These are phyloP conservation scores for Anguilla pacifica DNA, from an alignment of 2,797 vertebrate species.

Conservation along the genomic window DNA sequence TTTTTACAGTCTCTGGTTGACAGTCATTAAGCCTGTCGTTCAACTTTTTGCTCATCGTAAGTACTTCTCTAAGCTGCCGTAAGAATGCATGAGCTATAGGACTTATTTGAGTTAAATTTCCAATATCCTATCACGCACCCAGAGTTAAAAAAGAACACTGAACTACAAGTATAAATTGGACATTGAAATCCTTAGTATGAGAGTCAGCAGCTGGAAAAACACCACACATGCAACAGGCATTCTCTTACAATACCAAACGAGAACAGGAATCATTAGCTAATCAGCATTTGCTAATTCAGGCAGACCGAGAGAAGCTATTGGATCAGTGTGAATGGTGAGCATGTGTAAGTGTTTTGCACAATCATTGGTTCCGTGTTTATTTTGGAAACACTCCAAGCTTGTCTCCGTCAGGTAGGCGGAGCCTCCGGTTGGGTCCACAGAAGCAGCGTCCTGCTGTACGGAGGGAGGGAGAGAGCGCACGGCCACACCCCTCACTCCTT, in stretches of 20 bases:
- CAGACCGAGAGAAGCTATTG: too few relatives aligned
- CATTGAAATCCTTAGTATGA: neutral
- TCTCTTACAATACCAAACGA: neutral
- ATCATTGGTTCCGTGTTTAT: neutral
- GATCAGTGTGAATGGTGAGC: too few relatives aligned
- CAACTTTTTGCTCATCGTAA: neutral
- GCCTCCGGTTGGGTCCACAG: neutral
- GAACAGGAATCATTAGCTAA: neutral
- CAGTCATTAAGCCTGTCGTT: neutral
- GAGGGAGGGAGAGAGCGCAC: neutral
- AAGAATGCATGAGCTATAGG: neutral
- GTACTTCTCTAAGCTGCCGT: neutral
- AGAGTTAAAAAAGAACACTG: neutral
- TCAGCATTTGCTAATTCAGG: neutral
- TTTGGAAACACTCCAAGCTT: neutral
- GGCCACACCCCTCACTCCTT: constrained; percentile 56
- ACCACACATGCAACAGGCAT: neutral
- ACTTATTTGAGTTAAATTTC: neutral
- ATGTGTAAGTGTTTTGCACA: neutral
- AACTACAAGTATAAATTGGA: neutral
- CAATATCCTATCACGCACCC: neutral
- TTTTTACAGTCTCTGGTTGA: neutral
- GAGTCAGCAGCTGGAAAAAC: neutral
- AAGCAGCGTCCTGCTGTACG: neutral
- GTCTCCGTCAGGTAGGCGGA: neutral